Evolutionary conservation across 1,140 invertebrate species (phyloP).

Genomic region (Leptoteleia sp.): DNA sequence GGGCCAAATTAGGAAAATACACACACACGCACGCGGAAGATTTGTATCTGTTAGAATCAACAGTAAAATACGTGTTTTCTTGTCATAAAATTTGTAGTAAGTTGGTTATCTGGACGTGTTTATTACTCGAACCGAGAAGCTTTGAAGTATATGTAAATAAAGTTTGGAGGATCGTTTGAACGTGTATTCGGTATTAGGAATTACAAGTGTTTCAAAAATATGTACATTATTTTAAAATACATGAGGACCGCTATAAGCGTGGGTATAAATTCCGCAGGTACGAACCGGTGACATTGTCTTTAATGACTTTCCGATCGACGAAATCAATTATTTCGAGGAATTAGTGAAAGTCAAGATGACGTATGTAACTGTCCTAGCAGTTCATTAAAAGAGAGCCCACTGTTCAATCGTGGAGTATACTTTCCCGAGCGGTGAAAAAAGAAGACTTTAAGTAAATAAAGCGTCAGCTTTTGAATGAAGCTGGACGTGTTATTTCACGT

Average conservation of each 20-base stretch:
- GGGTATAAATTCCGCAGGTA: slow-evolving; percentile 26
- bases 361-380: slow-evolving; percentile 21
- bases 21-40: slow-evolving; percentile 31
- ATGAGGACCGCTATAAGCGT: slow-evolving; percentile 23
- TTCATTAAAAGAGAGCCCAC: slow-evolving; percentile 32
- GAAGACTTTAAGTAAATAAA: slow-evolving; percentile 36
- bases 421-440: neutral
- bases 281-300: slow-evolving; percentile 27
- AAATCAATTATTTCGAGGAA: slow-evolving; percentile 47
- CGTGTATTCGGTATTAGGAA: slow-evolving; percentile 24
- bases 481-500: slow-evolving; percentile 30
- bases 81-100: slow-evolving; percentile 61
- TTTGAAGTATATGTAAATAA: slow-evolving; percentile 51
- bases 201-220: slow-evolving; percentile 45
- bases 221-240: slow-evolving; percentile 31
- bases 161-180: slow-evolving; percentile 26
- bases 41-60: slow-evolving; percentile 48
- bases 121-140: slow-evolving; percentile 42
- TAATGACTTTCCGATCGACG: slow-evolving; percentile 49
- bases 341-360: slow-evolving; percentile 44
- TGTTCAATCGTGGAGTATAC: slow-evolving; percentile 16
- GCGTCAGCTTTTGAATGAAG: slow-evolving; percentile 21
- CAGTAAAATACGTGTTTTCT: slow-evolving; percentile 59
- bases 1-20: slow-evolving; percentile 54
- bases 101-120: slow-evolving; percentile 57